phyloP scores from a whole-genome alignment of 2,113 vertebrate genomes.

The Sceloporus tristichus region DNA sequence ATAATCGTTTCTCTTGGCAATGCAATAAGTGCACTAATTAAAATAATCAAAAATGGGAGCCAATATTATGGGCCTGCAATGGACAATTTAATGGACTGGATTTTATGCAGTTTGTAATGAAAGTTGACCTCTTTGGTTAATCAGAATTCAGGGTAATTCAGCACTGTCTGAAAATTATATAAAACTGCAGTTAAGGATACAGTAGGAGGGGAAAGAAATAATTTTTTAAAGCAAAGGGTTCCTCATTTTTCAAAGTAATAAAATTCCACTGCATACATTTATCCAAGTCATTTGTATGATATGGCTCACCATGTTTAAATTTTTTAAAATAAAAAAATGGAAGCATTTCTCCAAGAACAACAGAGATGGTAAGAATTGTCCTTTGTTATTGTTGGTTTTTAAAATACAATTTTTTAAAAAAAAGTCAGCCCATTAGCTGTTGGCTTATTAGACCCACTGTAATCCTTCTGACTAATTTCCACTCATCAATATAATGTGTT shows the following conservation, averaged over 20 bases:
- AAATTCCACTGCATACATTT: slow-evolving; percentile 46
- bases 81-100: slow-evolving; percentile 62
- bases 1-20: slow-evolving; percentile 38
- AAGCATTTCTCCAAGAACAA: slow-evolving; percentile 30
- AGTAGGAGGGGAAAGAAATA: background rate
- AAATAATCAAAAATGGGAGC: slow-evolving; percentile 60
- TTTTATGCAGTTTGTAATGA: slow-evolving; percentile 67
- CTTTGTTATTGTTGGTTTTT: background rate
- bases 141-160: slow-evolving; percentile 63
- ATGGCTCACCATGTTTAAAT: background rate
- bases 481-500: background rate
- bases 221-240: slow-evolving; percentile 28
- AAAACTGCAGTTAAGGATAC: slow-evolving; percentile 49
- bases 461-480: slow-evolving; percentile 39
- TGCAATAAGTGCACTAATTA: slow-evolving; percentile 55
- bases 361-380: slow-evolving; percentile 11
- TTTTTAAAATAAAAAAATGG: slow-evolving; percentile 11
- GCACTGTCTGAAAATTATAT: slow-evolving; percentile 40
- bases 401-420: background rate
- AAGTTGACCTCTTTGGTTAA: slow-evolving; percentile 61
- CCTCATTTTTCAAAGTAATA: slow-evolving; percentile 34
- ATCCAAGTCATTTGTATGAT: slow-evolving; percentile 43
- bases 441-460: slow-evolving; percentile 35
- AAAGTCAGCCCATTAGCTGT: slow-evolving; percentile 6
- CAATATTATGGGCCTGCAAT: slow-evolving; percentile 50